These are phyloP conservation scores for Collichthys lucidus DNA, from an alignment of 2,113 vertebrate genomes.

Conservation along the genomic window DNA sequence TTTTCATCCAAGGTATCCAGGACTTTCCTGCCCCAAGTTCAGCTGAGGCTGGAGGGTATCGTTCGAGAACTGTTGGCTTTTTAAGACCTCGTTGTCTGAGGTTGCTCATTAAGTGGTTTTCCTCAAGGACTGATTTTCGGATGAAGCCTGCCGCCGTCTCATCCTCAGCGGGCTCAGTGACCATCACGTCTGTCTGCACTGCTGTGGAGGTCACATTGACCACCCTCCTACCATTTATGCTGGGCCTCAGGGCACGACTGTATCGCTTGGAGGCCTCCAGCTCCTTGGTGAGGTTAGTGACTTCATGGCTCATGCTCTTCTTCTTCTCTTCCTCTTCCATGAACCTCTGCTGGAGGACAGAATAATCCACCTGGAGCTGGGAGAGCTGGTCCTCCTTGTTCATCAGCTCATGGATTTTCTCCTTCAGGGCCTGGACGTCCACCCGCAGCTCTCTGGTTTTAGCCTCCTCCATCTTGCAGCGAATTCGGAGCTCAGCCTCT, in stretches of 20 bases:
- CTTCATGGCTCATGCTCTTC: slow-evolving; percentile 89
- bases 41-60: slow-evolving; percentile 90
- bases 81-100: slow-evolving; percentile 90
- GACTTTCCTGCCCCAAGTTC: slow-evolving; percentile 87
- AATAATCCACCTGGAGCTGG: slow-evolving; percentile 93
- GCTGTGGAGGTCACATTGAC: slow-evolving; percentile 90
- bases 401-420: slow-evolving; percentile 98
- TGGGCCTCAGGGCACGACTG: slow-evolving; percentile 90
- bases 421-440: slow-evolving; percentile 94
- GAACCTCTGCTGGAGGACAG: slow-evolving; percentile 90
- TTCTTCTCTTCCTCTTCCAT: slow-evolving; percentile 91
- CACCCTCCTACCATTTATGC: slow-evolving; percentile 90
- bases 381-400: slow-evolving; percentile 97
- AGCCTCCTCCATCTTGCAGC: slow-evolving; percentile 91
- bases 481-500: slow-evolving; percentile 89
- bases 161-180: slow-evolving; percentile 84
- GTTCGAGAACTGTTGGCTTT: slow-evolving; percentile 89
- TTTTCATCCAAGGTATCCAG: slow-evolving; percentile 94
- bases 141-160: slow-evolving; percentile 95
- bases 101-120: slow-evolving; percentile 96
- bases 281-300: slow-evolving; percentile 88
- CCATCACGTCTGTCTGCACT: slow-evolving; percentile 89
- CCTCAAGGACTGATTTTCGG: slow-evolving; percentile 93
- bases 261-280: slow-evolving; percentile 92
- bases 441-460: slow-evolving; percentile 89